Percentiles rank a stretch among this genome's conserved stretches.
phyloP scores from a whole-genome alignment of 1,140 invertebrate genomes.

The Drosophila yakuba region DNA sequence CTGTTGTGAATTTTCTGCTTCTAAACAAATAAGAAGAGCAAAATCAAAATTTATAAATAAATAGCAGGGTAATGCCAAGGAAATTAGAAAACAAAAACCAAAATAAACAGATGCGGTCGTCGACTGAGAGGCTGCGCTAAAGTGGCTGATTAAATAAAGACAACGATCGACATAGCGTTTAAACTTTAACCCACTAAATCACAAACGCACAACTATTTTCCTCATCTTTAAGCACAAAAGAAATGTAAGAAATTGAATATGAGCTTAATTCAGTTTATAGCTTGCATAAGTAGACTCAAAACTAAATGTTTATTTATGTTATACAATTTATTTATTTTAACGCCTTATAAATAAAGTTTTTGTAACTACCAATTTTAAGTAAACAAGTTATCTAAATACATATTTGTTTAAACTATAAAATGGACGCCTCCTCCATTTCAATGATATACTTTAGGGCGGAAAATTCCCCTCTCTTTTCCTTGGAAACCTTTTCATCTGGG shows the following conservation, averaged over 20 bases:
- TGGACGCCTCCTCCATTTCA: not conserved
- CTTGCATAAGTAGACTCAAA: no score
- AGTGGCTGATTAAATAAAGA: slow-evolving; percentile 38
- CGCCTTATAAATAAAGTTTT: not conserved
- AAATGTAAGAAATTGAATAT: no score
- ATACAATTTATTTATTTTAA: no score
- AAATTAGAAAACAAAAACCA: slow-evolving; percentile 53
- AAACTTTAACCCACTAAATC: slow-evolving; percentile 23
- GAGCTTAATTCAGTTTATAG: no score
- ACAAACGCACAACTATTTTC: not conserved
- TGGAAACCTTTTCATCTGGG: slow-evolving; percentile 87
- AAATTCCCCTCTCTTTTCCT: not conserved
- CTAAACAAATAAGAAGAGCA: slow-evolving; percentile 21
- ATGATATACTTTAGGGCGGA: slow-evolving; percentile 10
- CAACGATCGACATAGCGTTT: slow-evolving; percentile 36
- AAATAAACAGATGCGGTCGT: slow-evolving; percentile 73
- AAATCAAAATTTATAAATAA: slow-evolving; percentile 63
- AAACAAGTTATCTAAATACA: not conserved
- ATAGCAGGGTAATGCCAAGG: slow-evolving; percentile 60
- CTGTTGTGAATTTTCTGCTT: slow-evolving; percentile 51
- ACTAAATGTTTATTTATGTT: no score
- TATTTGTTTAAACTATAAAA: not conserved
- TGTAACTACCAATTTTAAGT: no score
- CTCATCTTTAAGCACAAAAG: no score
- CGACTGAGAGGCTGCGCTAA: slow-evolving; percentile 39